Base-by-base conservation (phyloP, 2,888 invertebrate species). In the Macaria liturata region DNA sequence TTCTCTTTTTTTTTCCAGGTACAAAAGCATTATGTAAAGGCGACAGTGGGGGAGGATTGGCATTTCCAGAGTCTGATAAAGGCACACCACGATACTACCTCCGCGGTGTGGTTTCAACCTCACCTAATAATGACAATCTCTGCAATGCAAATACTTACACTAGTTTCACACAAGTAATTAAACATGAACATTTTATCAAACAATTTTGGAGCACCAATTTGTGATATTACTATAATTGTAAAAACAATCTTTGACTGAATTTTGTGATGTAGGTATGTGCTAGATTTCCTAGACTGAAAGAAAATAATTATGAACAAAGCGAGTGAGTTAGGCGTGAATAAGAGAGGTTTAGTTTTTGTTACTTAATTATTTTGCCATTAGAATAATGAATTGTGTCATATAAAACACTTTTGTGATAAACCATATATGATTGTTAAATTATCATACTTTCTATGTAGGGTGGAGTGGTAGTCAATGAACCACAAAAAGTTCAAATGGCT, bases 1-100 rank as follows among this genome's bases (percentile, higher is more conserved):
- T 45, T 7, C 42, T 37, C n/a, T 37, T 47, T 8, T 43, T 32
- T n/a, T 47, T 61, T 46, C 4, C 61, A 66, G 66, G 44, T 6
- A 49, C 50, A 4, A 20, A 44, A 5, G 80, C 86, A 0, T 68
- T 88, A 0, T 90, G 90, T 65, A 75, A 81, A 59, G 88, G 89
- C 0, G 88, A 91, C 76, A 88, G 88, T 55, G 90, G 90, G 0
- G 88, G 88, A 0, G 89, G 88, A 0, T 68, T 91, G 0, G 78
- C 81, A 0, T 86, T 88, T 61, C 70, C 80, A 0, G 72, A 74
- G 1, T 43, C 37, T 0, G 81, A 81, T 7, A 68, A 69, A 5
- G 80, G 78, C 3, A 59, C 62, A 0, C 65, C 72, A 3, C 74
- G 86, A 0, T 87, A 76, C 66, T 88, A 83, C 64, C 78, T 90